A percentile compares a stretch with the other conserved stretches of the same genome.
phyloP scores from a whole-genome alignment of 2,797 vertebrate genomes.

The Crenichthys baileyi region DNA sequence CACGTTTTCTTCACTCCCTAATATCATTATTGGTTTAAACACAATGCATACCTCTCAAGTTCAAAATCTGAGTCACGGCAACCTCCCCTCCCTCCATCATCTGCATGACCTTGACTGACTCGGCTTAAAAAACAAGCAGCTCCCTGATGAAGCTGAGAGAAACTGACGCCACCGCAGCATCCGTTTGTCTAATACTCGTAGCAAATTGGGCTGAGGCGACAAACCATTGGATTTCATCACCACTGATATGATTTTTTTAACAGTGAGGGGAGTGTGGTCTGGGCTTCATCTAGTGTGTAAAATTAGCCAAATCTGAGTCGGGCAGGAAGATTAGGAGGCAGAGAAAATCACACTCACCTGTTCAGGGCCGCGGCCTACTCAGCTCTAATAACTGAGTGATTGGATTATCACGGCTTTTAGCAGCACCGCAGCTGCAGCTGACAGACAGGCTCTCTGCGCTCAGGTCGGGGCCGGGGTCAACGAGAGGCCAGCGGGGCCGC shows the following conservation, averaged over 20 bases:
- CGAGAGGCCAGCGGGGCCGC: conserved; percentile 43
- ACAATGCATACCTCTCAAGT: conserved; percentile 24
- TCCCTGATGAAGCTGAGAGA: conserved; percentile 38
- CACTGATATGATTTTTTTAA: conserved; percentile 61
- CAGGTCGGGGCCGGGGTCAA: conserved; percentile 68
- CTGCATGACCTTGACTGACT: conserved; percentile 17
- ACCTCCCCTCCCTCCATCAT: conserved; percentile 26
- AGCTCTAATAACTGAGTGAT: conserved; percentile 73
- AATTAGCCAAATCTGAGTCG: conserved; percentile 25
- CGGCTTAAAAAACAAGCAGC: conserved; percentile 20
- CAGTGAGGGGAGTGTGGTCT: conserved; percentile 10
- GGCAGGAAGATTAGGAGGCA: conserved; percentile 31
- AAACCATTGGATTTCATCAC: conserved; percentile 45
- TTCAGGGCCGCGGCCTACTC: conserved; percentile 49
- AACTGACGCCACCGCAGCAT: conserved; percentile 28
- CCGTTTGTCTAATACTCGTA: conserved; percentile 27
- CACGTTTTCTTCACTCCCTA: not conserved
- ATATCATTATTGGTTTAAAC: conserved; percentile 6
- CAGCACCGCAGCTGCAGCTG: conserved; percentile 66
- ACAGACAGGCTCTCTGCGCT: conserved; percentile 59
- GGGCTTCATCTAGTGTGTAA: conserved; percentile 18
- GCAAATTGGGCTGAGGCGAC: conserved; percentile 32
- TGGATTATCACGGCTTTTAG: conserved; percentile 77
- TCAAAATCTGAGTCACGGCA: conserved; percentile 48
- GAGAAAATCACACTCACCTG: conserved; percentile 54